phyloP scores from a whole-genome alignment of 1,140 invertebrate genomes.

The Apis laboriosa region DNA sequence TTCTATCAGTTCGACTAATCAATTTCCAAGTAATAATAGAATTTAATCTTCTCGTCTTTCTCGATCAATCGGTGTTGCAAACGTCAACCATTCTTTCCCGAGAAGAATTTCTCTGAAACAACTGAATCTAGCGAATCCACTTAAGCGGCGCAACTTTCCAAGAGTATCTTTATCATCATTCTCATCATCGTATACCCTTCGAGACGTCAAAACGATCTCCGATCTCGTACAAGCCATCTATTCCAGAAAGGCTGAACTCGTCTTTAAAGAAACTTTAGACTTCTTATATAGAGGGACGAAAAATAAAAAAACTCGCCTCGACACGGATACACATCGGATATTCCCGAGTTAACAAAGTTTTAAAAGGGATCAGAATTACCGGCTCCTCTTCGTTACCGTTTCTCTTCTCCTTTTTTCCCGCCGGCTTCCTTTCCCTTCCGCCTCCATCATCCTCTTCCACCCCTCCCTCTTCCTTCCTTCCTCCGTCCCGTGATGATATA shows the following conservation, averaged over 20 bases:
- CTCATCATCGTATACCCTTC: not conserved
- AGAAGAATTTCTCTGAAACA: not conserved
- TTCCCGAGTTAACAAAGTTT: constrained; percentile 16
- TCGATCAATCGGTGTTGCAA: too few relatives aligned
- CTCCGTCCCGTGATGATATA: not conserved
- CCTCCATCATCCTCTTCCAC: not conserved
- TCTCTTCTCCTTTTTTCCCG: not conserved
- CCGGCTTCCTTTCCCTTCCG: not conserved
- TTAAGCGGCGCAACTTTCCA: not conserved
- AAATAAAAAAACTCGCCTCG: not conserved
- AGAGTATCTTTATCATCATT: not conserved
- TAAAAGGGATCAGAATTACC: constrained; percentile 8
- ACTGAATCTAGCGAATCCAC: not conserved
- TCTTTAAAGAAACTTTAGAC: not conserved
- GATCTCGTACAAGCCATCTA: not conserved
- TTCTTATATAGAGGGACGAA: not conserved
- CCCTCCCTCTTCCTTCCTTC: not conserved
- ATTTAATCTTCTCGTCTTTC: too few relatives aligned
- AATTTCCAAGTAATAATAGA: too few relatives aligned
- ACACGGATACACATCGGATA: not conserved
- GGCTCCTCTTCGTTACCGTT: not conserved
- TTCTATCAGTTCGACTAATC: too few relatives aligned
- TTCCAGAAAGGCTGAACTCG: not conserved
- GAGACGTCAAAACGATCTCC: not conserved
- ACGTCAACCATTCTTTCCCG: not conserved